Evolutionary conservation across 2,113 vertebrate species (phyloP).

Genomic region (Chaetops frenatus): DNA sequence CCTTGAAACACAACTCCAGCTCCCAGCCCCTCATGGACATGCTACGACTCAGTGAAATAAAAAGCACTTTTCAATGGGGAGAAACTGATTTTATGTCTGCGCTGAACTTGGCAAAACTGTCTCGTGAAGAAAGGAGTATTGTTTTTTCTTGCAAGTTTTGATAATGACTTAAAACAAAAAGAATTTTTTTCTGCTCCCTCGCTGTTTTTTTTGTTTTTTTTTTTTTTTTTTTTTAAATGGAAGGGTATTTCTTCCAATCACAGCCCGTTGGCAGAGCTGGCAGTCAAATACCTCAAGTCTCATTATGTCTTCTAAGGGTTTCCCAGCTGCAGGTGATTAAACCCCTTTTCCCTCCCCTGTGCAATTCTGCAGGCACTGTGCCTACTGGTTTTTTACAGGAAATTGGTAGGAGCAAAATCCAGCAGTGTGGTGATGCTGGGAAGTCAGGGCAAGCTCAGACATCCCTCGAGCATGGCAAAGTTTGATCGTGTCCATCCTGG

Average conservation of each 20-base stretch:
- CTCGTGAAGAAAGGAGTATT: not conserved
- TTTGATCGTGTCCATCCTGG: not conserved
- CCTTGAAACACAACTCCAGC: not conserved
- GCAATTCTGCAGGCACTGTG: not conserved
- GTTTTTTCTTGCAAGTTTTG: not conserved
- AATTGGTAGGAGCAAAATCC: not conserved
- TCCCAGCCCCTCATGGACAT: rapidly evolving
- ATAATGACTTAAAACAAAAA: not conserved
- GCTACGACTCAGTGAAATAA: not conserved
- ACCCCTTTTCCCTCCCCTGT: not conserved
- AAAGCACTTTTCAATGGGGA: not conserved
- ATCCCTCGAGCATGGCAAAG: not conserved
- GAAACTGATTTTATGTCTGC: conserved; percentile 1
- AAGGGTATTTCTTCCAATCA: not conserved
- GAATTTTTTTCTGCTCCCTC: not conserved
- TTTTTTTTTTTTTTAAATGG: not conserved
- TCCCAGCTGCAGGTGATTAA: not conserved
- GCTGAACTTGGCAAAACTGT: not conserved
- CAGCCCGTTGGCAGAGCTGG: not conserved
- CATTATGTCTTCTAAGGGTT: not conserved
- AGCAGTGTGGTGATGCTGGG: not conserved
- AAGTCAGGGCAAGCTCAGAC: not conserved
- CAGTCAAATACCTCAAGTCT: not conserved
- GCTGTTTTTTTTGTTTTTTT: not conserved
- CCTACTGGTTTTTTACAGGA: not conserved